Evolutionary conservation across 2,797 vertebrate species (phyloP).

Genomic region (Eospalax fontanierii): DNA sequence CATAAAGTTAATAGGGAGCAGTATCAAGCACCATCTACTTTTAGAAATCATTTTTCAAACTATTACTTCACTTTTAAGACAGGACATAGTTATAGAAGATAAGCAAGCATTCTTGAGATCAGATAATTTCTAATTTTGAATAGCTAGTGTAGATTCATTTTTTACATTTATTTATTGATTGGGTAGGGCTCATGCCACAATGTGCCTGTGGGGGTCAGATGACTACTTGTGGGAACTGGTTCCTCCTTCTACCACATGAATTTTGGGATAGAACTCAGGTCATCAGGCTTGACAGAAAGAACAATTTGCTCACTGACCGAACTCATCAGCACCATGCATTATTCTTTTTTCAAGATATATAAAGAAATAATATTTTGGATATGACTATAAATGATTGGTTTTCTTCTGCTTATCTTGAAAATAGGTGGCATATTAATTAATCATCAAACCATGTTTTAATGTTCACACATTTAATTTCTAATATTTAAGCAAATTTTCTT

Average conservation of each 20-base stretch:
- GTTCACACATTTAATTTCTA: neutral
- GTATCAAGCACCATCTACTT: neutral
- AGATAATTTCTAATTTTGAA: constrained; percentile 38
- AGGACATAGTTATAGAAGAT: neutral
- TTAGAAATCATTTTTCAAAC: neutral
- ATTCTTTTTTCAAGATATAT: neutral
- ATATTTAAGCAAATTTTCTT: constrained; percentile 60
- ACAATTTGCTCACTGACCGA: neutral
- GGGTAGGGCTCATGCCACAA: neutral
- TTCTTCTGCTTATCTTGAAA: constrained; percentile 40
- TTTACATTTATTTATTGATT: neutral
- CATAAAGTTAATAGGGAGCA: neutral
- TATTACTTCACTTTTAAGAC: neutral
- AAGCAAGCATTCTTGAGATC: neutral
- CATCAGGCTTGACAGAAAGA: no score
- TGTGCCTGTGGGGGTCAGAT: neutral
- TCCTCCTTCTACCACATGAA: no score
- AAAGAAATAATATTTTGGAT: constrained; percentile 1
- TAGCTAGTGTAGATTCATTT: neutral
- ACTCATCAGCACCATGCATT: neutral
- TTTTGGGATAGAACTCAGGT: neutral
- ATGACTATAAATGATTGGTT: neutral
- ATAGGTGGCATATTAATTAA: constrained; percentile 6
- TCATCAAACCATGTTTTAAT: neutral
- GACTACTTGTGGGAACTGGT: no score